Base-by-base conservation (phyloP, 2,888 invertebrate species). In the Lypha dubia region DNA sequence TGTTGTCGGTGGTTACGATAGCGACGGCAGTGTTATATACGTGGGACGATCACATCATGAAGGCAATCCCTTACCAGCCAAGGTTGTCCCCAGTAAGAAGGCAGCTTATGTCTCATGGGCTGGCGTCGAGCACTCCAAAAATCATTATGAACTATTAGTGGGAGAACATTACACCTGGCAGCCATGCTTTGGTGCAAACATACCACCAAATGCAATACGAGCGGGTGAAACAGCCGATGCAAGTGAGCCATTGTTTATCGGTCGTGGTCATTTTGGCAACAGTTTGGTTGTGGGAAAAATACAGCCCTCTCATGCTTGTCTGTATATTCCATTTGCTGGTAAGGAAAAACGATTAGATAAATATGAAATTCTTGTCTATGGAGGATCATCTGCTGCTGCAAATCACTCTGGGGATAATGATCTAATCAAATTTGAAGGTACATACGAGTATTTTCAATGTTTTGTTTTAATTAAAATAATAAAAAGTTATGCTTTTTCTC, bases 11-110 rank as follows among this genome's bases (percentile, higher is more conserved):
- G 92, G 92, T 22, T 90, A 91, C 68, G 92, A 92, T 83, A 86
- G 88, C 44, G 92, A 92, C 80, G 89, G 91, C 24, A 77, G 90
- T 7, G 90, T 90, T 68, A 92, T 92, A 73, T 92, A 92, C 80
- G 91, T 92, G 35, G 92, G 92, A 0, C 91, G 92, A 11, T 93
- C 94, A 11, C 92, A 90, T 85, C 94, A 94, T 87, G 93, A 93
- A 65, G 94, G 94, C 24, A 94, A 94, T 87, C 93, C 93, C 89
- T 87, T 95, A 15, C 95, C 95, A 4, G 94, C 94, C 0, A 95
- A 95, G 91, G 93, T 95, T 0, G 93, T 95, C 38, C 92, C 92
- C 5, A 91, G 90, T 87, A 92, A 92, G 83, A 87, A 88, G 15
- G 86, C 85, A 4, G 92, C 91, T 0, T 92, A 91, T 56, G 88